Percentiles rank a stretch among this genome's conserved stretches.
Evolutionary conservation across 1,140 invertebrate genomes (phyloP).

Genomic region (Lethrus apterus): DNA sequence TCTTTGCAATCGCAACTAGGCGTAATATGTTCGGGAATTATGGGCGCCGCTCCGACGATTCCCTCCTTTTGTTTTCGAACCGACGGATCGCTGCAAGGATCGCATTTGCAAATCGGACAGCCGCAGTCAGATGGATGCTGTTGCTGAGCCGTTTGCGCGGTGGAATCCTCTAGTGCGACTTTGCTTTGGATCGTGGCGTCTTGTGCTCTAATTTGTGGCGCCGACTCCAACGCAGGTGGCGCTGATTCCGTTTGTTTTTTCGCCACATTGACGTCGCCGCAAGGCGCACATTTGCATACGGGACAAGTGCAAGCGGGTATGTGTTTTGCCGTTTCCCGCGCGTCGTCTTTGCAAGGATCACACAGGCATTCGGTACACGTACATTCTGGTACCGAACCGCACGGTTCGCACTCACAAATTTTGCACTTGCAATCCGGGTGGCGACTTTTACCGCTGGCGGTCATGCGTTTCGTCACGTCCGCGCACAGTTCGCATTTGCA

Average conservation of each 20-base stretch:
- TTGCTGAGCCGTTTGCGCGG: no score
- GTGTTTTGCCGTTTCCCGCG: no score
- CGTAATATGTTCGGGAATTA: no score
- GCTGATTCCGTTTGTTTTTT: not conserved
- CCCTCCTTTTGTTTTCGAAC: no score
- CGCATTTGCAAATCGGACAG: no score
- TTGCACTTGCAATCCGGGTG: slow-evolving; percentile 2
- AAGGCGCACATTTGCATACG: slow-evolving; percentile 19
- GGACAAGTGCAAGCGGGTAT: slow-evolving; percentile 18
- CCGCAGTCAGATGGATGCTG: slow-evolving; percentile 11
- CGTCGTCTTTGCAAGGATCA: slow-evolving; percentile 3
- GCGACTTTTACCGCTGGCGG: not conserved
- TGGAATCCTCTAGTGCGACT: no score
- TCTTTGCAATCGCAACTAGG: no score
- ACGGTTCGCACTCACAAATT: slow-evolving; percentile 2
- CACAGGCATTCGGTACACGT: slow-evolving; percentile 10
- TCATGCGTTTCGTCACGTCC: no score
- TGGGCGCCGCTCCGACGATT: no score
- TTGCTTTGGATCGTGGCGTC: no score
- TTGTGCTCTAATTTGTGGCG: not conserved
- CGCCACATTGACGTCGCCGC: slow-evolving; percentile 5
- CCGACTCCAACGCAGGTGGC: not conserved
- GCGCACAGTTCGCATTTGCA: slow-evolving; percentile 21
- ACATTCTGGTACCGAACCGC: slow-evolving; percentile 10
- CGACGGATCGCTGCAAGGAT: no score